Evolutionary conservation across 2,113 vertebrate genomes (phyloP).

Genomic region (Lycocorax pyrrhopterus): DNA sequence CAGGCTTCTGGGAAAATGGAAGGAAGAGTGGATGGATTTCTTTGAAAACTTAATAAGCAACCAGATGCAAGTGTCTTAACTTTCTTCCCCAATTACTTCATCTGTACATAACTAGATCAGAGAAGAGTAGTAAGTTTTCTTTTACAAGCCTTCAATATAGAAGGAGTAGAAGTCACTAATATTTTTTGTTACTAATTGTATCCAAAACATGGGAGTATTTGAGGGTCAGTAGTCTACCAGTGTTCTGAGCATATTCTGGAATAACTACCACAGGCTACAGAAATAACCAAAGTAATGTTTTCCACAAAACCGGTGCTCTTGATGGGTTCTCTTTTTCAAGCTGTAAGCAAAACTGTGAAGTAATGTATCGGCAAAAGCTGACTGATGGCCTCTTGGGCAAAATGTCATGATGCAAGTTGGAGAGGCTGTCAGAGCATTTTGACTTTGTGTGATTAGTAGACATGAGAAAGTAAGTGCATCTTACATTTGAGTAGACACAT

Average conservation of each 20-base stretch:
- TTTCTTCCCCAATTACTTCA: not conserved
- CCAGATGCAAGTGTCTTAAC: not conserved
- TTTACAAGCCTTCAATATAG: not conserved
- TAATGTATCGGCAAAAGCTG: not conserved
- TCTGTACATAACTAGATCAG: not conserved
- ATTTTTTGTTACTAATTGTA: not conserved
- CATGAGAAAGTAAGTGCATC: not conserved
- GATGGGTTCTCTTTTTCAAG: not conserved
- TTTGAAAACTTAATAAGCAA: not conserved
- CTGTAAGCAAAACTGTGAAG: not conserved
- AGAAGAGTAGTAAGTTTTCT: not conserved
- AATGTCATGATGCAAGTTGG: not conserved
- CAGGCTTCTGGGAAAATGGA: not conserved
- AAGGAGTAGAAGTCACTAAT: not conserved
- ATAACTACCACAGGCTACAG: not conserved
- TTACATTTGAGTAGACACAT: not conserved
- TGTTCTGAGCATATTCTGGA: not conserved
- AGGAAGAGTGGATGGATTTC: not conserved
- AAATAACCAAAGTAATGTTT: not conserved
- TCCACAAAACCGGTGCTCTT: not conserved
- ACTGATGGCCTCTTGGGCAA: not conserved
- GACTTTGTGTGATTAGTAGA: not conserved
- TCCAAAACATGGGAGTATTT: not conserved
- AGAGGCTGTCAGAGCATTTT: not conserved
- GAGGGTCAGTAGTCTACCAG: not conserved